Base-by-base conservation (phyloP, 2,888 invertebrate species). In the Helleia helle region DNA sequence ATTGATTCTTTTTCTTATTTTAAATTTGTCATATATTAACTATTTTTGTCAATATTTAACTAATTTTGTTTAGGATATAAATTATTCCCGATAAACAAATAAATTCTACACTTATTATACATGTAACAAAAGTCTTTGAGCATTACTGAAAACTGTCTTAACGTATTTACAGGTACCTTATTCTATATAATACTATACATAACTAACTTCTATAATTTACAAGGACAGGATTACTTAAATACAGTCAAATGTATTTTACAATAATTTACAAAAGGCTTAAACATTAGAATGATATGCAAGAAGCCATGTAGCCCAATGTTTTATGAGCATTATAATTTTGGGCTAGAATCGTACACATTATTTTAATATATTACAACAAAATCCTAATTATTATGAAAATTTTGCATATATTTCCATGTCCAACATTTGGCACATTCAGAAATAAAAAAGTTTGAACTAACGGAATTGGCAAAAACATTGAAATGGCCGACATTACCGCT, bases 221-320 rank as follows among this genome's bases (percentile, higher is more conserved):
- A 71, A 59, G 59, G 54, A 59, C 51, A 47, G 65, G 57, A 62
- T 55, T 59, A 55, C 54, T 72, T 80, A 79, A 66, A 61, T 71
- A 77, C 80, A 80, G 77, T 75, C 6, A 34, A 34, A 12, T 73
- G 65, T 79, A 80, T 73, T 66, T 53, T 84, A 84, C 83, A 84
- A 79, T 75, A 77, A 81, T 83, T 80, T 83, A 83, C 83, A 83
- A 62, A 79, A 80, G 75, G 79, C 73, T 80, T 56, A 46, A 52
- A 52, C 53, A 52, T 67, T 65, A 70, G 74, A 76, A 76, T 83
- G 83, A 83, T 83, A 83, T 83, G 83, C 83, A 77, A 79, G 55
- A 84, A 79, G 81, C 79, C 77, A 73, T 60, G 58, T 61, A 62
- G 59, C 66, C 55, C 49, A 56, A 39, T 22, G 14, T 15, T 17